Evolutionary conservation across 2,797 vertebrate species (phyloP), one percentile per base, ranked within the genome.

Genomic region (Microctenopoma steveboyesi): DNA sequence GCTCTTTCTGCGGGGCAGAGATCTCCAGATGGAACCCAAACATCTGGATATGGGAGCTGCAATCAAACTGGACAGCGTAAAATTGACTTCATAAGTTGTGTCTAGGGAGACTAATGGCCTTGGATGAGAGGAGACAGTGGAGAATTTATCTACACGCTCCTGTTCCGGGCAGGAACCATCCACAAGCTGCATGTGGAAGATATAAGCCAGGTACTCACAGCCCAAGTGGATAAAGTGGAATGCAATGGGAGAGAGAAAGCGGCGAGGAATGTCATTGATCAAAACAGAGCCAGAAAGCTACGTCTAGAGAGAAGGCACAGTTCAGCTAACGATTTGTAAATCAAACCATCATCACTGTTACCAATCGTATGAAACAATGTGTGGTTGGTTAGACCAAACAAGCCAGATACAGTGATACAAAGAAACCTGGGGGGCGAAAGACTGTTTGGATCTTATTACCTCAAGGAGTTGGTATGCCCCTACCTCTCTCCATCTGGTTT

Each of bases 391-490:
- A 14, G 18, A 80, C 64, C 57, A 71, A 85, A 76, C 74, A 68
- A 80, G 62, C 27, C 59, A 70, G 55, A 80, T 77, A 56, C 76
- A 67, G 35, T 48, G 48, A 76, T 78, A 64, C 72, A 86, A 65
- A 81, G 56, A 77, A 75, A 81, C 64, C 69, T 47, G 14, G 47
- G 60, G 69, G 78, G 86, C 87, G 91, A 91, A 64, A 84, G 87
- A 92, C 86, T 82, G 85, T 88, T 91, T 84, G 54, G 82, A 81
- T 73, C 74, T 78, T 92, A 95, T 97, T 96, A 96, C 94, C 94
- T 96, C 95, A 96, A 91, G 93, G 93, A 94, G 90, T 87, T 94
- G 95, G 97, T 96, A 98, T 96, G 96, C 91, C 81, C 82, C 72
- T 79, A 82, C 87, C 82, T 72, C 86, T 82, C 72, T 45, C 90